Evolutionary conservation across 2,797 vertebrate genomes (phyloP).

Genomic region (Acanthurus lineatus): DNA sequence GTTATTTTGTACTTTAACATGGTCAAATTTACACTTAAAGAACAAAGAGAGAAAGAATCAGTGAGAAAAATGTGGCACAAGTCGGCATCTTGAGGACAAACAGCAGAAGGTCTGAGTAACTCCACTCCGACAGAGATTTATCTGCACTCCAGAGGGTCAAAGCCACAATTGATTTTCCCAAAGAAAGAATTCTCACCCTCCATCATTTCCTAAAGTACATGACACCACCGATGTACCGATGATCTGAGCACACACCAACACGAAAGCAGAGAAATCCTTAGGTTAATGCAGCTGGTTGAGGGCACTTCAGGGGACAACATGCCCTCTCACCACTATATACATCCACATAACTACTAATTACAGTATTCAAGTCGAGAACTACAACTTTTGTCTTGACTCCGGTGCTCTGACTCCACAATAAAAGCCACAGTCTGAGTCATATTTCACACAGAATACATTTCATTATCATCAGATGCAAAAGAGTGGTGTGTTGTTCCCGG

Average conservation of each 20-base stretch:
- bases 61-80: background rate
- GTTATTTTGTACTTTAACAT: background rate
- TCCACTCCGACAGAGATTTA: conserved; percentile 37
- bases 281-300: background rate
- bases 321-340: too few species aligned
- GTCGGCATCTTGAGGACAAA: conserved; percentile 14
- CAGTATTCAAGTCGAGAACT: background rate
- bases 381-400: background rate
- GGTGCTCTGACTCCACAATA: background rate
- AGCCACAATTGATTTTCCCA: conserved; percentile 35
- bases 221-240: background rate
- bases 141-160: conserved; percentile 32
- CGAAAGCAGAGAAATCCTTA: background rate
- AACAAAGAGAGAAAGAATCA: background rate
- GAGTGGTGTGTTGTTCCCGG: background rate
- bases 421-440: background rate
- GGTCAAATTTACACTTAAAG: background rate
- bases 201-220: conserved; percentile 36
- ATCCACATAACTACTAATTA: too few species aligned
- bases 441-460: background rate
- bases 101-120: background rate
- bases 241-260: background rate
- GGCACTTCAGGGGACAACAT: background rate
- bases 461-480: background rate
- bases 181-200: conserved; percentile 13